Evolutionary conservation across 2,797 vertebrate genomes (phyloP).

Genomic region (Bucorvus abyssinicus): DNA sequence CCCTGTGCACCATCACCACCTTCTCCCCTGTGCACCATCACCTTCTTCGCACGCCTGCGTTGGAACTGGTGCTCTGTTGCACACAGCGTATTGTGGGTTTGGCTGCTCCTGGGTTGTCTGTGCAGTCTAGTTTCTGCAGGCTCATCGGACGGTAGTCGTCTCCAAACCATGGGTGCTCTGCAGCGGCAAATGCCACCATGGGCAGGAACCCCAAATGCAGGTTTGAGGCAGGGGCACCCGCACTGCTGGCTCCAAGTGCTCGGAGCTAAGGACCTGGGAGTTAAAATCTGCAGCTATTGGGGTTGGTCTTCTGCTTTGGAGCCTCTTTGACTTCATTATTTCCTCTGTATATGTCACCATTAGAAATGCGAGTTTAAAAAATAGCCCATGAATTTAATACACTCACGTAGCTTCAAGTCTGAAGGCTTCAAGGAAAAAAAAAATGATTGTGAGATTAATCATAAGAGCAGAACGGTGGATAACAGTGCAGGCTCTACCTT

Average conservation of each 20-base stretch:
- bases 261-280: background rate
- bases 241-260: background rate
- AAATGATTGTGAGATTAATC: background rate
- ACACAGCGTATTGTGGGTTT: fast-evolving
- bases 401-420: background rate
- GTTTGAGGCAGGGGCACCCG: no score
- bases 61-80: background rate
- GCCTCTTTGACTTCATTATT: background rate
- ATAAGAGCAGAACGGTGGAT: background rate
- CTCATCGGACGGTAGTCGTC: background rate
- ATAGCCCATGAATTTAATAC: background rate
- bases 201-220: background rate
- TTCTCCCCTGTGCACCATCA: background rate
- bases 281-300: background rate
- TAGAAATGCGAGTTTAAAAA: background rate
- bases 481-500: background rate
- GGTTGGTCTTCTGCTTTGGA: background rate
- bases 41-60: fast-evolving
- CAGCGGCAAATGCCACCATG: background rate
- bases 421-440: background rate
- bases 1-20: background rate
- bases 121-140: background rate
- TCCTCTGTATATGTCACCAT: background rate
- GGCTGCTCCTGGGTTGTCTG: background rate
- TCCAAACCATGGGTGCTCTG: background rate